phyloP scores from a whole-genome alignment of 2,113 vertebrate species.

The Cheirogaleus medius region DNA sequence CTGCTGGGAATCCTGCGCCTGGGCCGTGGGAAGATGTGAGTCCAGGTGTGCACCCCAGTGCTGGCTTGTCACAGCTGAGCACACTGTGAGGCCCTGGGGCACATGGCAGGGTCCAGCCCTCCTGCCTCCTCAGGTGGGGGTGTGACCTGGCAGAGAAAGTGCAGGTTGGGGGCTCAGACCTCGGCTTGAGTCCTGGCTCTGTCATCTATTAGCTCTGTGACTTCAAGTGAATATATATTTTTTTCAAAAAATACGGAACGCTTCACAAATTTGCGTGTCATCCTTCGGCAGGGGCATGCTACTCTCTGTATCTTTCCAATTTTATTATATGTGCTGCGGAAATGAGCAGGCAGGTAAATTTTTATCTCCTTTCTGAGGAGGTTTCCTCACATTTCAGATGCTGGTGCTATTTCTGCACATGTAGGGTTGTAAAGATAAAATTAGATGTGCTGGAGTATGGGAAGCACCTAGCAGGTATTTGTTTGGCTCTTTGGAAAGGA shows the following conservation, averaged over 20 bases:
- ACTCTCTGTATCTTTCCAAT: not conserved
- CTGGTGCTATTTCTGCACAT: not conserved
- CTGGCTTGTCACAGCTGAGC: not conserved
- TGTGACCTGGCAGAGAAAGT: not conserved
- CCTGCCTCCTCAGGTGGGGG: not conserved
- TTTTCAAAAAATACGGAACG: not conserved
- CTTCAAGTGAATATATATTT: too few species aligned
- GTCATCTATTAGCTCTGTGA: not conserved
- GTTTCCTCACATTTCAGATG: not conserved
- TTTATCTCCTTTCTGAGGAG: not conserved
- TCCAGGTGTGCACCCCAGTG: not conserved
- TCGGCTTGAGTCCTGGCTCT: not conserved
- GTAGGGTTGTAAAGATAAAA: not conserved
- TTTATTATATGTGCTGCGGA: too few species aligned
- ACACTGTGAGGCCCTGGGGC: not conserved
- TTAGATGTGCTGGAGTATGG: not conserved
- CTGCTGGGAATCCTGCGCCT: not conserved
- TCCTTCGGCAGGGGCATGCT: not conserved
- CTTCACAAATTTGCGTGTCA: not conserved
- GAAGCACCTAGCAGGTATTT: not conserved
- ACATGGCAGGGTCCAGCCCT: not conserved
- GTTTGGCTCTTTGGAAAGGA: not conserved
- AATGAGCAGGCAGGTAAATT: not conserved
- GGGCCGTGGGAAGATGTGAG: not conserved
- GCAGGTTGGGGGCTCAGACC: too few species aligned